Evolutionary conservation across 2,888 invertebrate species (phyloP).

Genomic region (Phyto melanocephala): DNA sequence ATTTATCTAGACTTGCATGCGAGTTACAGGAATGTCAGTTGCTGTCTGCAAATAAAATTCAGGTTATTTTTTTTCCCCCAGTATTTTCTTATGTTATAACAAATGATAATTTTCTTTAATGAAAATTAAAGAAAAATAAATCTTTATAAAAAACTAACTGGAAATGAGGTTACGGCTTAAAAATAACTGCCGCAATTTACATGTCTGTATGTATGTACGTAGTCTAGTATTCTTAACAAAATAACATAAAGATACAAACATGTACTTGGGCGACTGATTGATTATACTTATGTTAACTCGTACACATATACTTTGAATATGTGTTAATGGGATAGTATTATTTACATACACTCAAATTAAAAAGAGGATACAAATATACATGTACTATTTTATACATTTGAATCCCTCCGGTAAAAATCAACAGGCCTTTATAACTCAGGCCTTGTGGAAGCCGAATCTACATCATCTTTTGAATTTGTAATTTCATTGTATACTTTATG

Average conservation of each 20-base stretch:
- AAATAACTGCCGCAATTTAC: neutral
- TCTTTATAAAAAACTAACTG: neutral
- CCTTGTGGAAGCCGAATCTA: no score
- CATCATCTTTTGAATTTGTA: no score
- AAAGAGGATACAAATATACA: no score
- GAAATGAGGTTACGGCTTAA: neutral
- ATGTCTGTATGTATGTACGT: no score
- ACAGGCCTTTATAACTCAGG: no score
- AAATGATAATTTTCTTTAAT: conserved; percentile 12
- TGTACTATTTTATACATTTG: no score
- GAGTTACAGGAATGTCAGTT: neutral
- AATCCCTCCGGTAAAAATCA: no score
- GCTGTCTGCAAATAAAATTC: neutral
- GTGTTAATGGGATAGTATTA: neutral
- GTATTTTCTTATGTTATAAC: neutral
- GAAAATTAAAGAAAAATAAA: neutral
- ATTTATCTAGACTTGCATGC: neutral
- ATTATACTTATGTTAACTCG: neutral
- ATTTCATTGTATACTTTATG: no score
- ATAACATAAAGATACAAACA: neutral
- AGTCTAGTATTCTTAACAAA: neutral
- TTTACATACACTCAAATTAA: no score
- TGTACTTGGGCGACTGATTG: neutral
- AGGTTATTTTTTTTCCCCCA: conserved; percentile 3
- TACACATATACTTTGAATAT: neutral